phyloP scores from a whole-genome alignment of 1,140 invertebrate species.

The Onthophagus taurus region DNA sequence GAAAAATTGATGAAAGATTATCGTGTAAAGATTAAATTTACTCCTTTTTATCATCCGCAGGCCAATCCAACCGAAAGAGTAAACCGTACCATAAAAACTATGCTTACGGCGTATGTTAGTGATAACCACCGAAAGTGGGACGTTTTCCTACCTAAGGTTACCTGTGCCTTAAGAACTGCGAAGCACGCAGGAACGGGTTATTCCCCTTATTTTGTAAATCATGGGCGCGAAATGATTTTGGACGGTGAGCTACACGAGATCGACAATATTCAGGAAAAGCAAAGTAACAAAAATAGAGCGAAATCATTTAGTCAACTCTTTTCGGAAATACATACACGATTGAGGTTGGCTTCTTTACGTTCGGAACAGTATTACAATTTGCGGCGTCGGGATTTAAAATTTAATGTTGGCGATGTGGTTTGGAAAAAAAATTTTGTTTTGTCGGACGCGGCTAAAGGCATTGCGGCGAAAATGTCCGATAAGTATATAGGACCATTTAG shows the following conservation, averaged over 20 bases:
- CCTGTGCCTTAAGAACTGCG: slow-evolving; percentile 26
- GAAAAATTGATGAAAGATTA: background rate
- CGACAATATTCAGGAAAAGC: too few species aligned
- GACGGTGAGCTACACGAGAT: too few species aligned
- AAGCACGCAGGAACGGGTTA: slow-evolving; percentile 27
- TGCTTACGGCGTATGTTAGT: slow-evolving; percentile 23
- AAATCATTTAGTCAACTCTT: too few species aligned
- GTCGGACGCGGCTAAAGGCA: slow-evolving; percentile 1
- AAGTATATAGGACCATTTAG: slow-evolving; percentile 11
- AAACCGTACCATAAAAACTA: slow-evolving; percentile 28
- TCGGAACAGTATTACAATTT: too few species aligned
- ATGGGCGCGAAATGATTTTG: slow-evolving; percentile 17
- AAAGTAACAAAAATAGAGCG: too few species aligned
- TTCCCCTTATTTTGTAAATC: slow-evolving; percentile 23
- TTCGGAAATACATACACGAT: too few species aligned
- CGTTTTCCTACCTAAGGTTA: slow-evolving; percentile 19
- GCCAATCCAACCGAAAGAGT: slow-evolving; percentile 18
- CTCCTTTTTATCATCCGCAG: slow-evolving; percentile 14
- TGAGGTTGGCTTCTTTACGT: too few species aligned
- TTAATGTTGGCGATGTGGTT: too few species aligned
- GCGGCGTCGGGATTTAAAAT: too few species aligned
- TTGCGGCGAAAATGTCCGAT: background rate
- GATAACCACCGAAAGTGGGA: slow-evolving; percentile 31
- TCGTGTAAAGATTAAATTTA: slow-evolving; percentile 9
- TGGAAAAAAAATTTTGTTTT: slow-evolving; percentile 6